phyloP scores from a whole-genome alignment of 2,888 invertebrate genomes.

The Diplolepis rosae region DNA sequence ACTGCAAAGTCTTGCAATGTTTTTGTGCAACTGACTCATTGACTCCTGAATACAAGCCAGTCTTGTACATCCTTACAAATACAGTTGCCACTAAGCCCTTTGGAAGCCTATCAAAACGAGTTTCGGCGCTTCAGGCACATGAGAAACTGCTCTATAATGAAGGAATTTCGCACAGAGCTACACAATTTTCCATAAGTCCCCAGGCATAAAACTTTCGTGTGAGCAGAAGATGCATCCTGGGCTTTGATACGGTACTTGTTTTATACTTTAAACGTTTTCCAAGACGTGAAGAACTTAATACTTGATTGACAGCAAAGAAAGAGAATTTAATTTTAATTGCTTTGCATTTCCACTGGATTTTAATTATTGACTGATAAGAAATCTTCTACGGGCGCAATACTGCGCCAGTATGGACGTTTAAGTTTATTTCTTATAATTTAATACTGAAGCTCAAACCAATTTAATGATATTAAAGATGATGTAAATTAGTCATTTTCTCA shows the following conservation, averaged over 20 bases:
- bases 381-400: too few species aligned
- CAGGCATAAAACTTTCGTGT: conserved; percentile 20
- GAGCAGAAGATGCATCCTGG: conserved; percentile 23
- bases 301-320: neutral
- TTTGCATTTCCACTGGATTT: too few species aligned
- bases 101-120: conserved; percentile 20
- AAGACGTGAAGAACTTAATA: conserved; percentile 17
- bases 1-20: neutral
- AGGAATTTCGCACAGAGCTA: conserved; percentile 8
- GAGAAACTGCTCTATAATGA: conserved; percentile 1
- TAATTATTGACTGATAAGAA: too few species aligned
- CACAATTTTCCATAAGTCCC: conserved; percentile 12
- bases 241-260: conserved; percentile 12
- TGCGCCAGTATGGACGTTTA: too few species aligned
- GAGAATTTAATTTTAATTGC: too few species aligned
- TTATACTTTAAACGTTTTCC: conserved; percentile 17
- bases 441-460: too few species aligned
- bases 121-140: conserved; percentile 7
- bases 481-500: too few species aligned
- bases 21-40: conserved; percentile 9
- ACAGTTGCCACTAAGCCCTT: conserved; percentile 4
- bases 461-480: too few species aligned
- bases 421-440: too few species aligned
- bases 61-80: conserved; percentile 3
- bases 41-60: neutral